A percentile compares a stretch with the other conserved stretches of the same genome.
Conservation (phyloP, 1,140 invertebrate genomes). For the Melanaphis sacchari region DNA sequence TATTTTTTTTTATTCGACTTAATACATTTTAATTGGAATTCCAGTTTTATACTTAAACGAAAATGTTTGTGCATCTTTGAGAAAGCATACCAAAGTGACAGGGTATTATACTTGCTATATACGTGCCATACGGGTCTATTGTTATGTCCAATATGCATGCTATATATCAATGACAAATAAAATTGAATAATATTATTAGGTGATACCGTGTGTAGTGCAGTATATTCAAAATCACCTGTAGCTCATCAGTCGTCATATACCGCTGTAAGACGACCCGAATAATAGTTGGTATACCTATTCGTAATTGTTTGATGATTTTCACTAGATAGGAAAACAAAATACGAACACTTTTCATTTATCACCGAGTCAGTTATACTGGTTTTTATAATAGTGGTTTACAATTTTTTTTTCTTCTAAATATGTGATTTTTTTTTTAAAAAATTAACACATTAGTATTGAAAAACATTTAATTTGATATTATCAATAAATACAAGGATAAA, state of each 20-base stretch:
- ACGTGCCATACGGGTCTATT: neutral
- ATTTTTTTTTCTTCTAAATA: neutral
- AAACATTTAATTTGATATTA: no score
- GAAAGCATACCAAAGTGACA: neutral
- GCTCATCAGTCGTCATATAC: neutral
- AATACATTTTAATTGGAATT: neutral
- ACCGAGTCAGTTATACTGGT: neutral
- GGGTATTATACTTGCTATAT: neutral
- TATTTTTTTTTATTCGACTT: neutral
- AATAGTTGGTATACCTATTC: neutral
- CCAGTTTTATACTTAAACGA: neutral
- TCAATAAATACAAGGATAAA: no score
- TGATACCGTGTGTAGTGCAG: neutral
- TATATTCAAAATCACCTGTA: neutral
- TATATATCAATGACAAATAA: neutral
- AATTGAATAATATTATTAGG: neutral
- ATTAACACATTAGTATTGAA: no score
- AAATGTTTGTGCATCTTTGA: no score
- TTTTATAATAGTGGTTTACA: neutral
- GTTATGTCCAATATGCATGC: neutral
- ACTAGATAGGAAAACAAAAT: neutral
- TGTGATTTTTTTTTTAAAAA: neutral
- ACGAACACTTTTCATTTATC: neutral
- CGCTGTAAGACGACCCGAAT: neutral
- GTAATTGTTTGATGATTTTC: neutral